Conservation (phyloP, 2,113 vertebrate genomes). For the Brachirus orientalis region DNA sequence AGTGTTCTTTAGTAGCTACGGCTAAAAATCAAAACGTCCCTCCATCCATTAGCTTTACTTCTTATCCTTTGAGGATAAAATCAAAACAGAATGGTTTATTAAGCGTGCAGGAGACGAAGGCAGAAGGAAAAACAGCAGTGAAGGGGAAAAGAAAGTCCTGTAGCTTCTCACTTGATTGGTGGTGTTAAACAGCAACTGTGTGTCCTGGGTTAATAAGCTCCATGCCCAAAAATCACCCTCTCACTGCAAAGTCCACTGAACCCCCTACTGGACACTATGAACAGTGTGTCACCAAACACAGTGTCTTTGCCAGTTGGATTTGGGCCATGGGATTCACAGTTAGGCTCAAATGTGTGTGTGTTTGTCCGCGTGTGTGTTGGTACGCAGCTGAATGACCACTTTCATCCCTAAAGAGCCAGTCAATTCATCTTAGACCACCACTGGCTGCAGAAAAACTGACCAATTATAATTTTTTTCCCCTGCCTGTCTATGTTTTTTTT, state of each 20-base stretch:
- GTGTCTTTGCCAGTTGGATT: constrained; percentile 55
- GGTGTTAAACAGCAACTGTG: constrained; percentile 70
- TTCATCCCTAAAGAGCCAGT: constrained; percentile 83
- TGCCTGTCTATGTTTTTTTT: constrained; percentile 39
- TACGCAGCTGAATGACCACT: constrained; percentile 86
- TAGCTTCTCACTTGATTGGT: constrained; percentile 53
- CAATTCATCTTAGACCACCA: constrained; percentile 85
- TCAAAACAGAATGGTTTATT: background rate
- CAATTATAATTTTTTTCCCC: constrained; percentile 75
- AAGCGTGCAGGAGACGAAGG: constrained; percentile 6
- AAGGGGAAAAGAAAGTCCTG: constrained; percentile 18
- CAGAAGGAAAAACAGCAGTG: constrained; percentile 3
- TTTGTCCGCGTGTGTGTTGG: constrained; percentile 13
- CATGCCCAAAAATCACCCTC: constrained; percentile 69
- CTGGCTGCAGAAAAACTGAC: no score
- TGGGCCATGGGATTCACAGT: constrained; percentile 43
- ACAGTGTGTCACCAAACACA: constrained; percentile 64
- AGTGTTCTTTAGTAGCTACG: background rate
- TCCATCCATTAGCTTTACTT: background rate
- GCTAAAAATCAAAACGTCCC: background rate
- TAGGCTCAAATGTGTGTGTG: constrained; percentile 33
- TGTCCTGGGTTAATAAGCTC: constrained; percentile 75
- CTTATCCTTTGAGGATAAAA: background rate
- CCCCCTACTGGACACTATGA: constrained; percentile 78
- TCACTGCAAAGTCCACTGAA: constrained; percentile 71